These are phyloP conservation scores for Jordanella pulchra DNA, from an alignment of 2,797 vertebrate species.

Conservation along the genomic window DNA sequence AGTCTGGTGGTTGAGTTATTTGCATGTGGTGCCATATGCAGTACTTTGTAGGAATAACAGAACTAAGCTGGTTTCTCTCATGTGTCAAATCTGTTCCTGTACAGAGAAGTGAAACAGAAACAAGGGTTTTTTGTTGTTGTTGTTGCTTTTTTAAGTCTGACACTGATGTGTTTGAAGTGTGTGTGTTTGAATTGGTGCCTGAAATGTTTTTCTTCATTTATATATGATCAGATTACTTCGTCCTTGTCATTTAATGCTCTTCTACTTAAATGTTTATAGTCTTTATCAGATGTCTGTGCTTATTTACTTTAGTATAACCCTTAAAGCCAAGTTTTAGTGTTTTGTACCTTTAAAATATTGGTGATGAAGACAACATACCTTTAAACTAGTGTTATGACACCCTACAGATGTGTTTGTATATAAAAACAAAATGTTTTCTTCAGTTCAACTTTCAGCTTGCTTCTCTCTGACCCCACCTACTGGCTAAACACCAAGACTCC, in stretches of 20 bases:
- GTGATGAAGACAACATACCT: slow-evolving; percentile 13
- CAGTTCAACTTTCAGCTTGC: slow-evolving; percentile 17
- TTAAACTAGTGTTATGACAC: not conserved
- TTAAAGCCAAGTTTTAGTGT: slow-evolving; percentile 14
- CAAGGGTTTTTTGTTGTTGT: not conserved
- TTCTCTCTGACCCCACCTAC: slow-evolving; percentile 67
- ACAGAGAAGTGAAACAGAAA: slow-evolving; percentile 32
- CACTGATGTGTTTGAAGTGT: slow-evolving; percentile 46
- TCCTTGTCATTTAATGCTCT: not conserved
- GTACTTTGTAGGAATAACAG: slow-evolving; percentile 49
- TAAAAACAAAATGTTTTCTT: not conserved
- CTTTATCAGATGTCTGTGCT: slow-evolving; percentile 29
- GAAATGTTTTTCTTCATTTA: not conserved
- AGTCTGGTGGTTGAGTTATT: slow-evolving; percentile 30
- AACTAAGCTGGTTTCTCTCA: slow-evolving; percentile 37
- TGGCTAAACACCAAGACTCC: slow-evolving; percentile 42
- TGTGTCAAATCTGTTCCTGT: slow-evolving; percentile 4
- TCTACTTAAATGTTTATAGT: slow-evolving; percentile 5
- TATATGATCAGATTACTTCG: slow-evolving; percentile 13
- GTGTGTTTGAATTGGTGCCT: slow-evolving; percentile 9
- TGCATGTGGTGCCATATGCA: slow-evolving; percentile 10
- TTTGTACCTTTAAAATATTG: not conserved
- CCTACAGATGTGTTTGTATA: slow-evolving; percentile 7
- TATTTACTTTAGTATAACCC: slow-evolving; percentile 31
- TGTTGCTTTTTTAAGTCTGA: not conserved